Conservation (phyloP, 1,140 invertebrate species). For the Lithobius niger region DNA sequence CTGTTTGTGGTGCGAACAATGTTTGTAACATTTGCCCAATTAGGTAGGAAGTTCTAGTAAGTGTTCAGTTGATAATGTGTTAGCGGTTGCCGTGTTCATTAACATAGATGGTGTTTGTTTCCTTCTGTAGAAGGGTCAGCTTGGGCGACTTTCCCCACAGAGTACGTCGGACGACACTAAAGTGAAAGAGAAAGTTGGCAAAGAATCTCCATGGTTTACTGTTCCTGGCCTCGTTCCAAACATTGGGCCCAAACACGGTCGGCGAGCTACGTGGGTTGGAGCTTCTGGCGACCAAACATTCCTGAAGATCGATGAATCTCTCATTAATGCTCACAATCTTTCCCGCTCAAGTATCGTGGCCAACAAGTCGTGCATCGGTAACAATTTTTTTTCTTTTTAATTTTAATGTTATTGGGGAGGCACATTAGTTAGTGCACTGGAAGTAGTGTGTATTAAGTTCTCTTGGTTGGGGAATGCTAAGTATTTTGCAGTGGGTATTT, state of each 20-base stretch:
- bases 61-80: no score
- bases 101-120: no score
- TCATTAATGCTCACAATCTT: constrained; percentile 78
- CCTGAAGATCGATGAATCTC: constrained; percentile 78
- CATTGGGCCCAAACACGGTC: constrained; percentile 43
- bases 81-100: no score
- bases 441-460: not conserved
- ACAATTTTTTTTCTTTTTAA: no score
- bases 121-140: constrained; percentile 68
- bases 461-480: not conserved
- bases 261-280: constrained; percentile 81
- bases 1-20: no score
- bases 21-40: no score
- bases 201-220: constrained; percentile 54
- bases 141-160: constrained; percentile 49
- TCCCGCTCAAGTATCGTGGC: constrained; percentile 74
- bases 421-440: no score
- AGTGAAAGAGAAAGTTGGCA: constrained; percentile 23
- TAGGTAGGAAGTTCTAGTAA: no score
- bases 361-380: constrained; percentile 70
- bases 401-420: no score
- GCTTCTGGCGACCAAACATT: constrained; percentile 92
- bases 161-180: constrained; percentile 12
- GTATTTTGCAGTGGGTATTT: not conserved
- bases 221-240: constrained; percentile 65